phyloP scores from a whole-genome alignment of 2,888 invertebrate genomes.

The Brachylomia viminalis region DNA sequence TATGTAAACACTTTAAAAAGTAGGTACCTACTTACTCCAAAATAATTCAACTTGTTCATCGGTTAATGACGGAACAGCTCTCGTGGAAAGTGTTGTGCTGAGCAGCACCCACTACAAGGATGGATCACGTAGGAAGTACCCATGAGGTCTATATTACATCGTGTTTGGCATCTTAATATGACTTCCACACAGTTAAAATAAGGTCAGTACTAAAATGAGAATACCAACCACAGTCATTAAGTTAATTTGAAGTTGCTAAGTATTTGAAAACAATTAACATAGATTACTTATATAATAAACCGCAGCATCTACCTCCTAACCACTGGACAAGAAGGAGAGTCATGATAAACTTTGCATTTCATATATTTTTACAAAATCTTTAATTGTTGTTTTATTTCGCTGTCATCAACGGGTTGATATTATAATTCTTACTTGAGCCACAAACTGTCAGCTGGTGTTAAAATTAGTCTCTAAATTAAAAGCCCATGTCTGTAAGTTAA shows the following conservation, averaged over 20 bases:
- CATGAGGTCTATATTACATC: not conserved
- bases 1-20: not conserved
- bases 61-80: slow-evolving; percentile 4
- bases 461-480: not conserved
- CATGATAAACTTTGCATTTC: not conserved
- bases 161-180: not conserved
- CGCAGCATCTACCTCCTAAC: not conserved
- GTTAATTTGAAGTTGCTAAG: not conserved
- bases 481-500: slow-evolving; percentile 12
- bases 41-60: slow-evolving; percentile 10
- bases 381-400: not conserved
- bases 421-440: slow-evolving; percentile 3
- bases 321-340: not conserved
- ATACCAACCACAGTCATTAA: not conserved
- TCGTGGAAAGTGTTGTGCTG: not conserved
- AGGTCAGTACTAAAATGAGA: not conserved
- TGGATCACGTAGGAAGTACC: too few relatives aligned
- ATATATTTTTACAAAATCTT: not conserved
- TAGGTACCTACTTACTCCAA: too few relatives aligned
- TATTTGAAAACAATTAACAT: too few relatives aligned
- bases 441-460: not conserved
- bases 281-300: not conserved
- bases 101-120: not conserved
- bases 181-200: not conserved
- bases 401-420: not conserved